Evolutionary conservation across 2,888 invertebrate species (phyloP).

Genomic region (Muschampia plurimacula): DNA sequence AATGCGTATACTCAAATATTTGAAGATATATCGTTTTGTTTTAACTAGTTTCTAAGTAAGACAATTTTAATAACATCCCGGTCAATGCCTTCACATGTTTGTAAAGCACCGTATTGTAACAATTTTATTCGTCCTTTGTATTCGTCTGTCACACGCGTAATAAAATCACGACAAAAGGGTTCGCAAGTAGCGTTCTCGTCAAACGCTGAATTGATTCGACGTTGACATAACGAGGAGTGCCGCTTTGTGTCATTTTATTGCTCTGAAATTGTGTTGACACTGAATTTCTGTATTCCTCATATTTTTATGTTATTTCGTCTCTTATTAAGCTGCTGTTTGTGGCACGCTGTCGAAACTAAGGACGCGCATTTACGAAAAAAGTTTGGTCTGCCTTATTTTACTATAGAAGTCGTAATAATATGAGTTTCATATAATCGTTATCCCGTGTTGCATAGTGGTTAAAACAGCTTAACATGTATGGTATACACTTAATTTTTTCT

Average conservation of each 20-base stretch:
- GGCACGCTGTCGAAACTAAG: not conserved
- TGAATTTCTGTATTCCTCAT: not conserved
- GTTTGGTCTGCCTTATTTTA: too few species aligned
- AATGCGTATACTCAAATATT: too few species aligned
- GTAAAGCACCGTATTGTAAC: not conserved
- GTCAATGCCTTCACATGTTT: too few species aligned
- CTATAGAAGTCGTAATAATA: too few species aligned
- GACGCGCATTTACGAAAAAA: too few species aligned
- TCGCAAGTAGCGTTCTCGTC: not conserved
- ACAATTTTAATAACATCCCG: too few species aligned
- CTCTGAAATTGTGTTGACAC: conserved; percentile 9
- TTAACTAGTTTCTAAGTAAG: too few species aligned
- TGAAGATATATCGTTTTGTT: too few species aligned
- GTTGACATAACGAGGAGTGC: conserved; percentile 1
- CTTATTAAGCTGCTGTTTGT: not conserved
- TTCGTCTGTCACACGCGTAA: conserved; percentile 1
- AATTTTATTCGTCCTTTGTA: not conserved
- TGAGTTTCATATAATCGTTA: too few species aligned
- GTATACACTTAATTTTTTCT: too few species aligned
- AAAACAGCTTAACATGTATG: too few species aligned
- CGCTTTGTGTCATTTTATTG: conserved; percentile 6
- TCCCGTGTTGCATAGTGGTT: too few species aligned
- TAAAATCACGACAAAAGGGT: not conserved
- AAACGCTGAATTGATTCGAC: not conserved
- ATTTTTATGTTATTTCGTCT: conserved; percentile 3